A percentile compares a stretch with the other conserved stretches of the same genome.
phyloP scores from a whole-genome alignment of 1,140 invertebrate species.

The Leptopilina clavipes region DNA sequence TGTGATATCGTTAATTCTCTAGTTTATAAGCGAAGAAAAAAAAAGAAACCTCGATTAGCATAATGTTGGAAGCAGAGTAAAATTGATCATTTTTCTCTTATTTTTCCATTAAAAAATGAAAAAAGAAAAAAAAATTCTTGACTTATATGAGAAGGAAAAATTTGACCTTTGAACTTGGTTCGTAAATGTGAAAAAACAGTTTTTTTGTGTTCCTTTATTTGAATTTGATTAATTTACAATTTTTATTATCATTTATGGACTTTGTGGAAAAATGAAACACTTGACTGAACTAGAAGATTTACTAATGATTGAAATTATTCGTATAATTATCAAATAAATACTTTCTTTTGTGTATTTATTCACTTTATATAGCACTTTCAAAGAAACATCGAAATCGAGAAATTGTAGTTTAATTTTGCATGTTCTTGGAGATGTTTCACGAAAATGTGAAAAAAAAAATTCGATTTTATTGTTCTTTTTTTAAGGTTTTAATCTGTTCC shows the following conservation, averaged over 20 bases:
- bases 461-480: neutral
- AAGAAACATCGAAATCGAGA: neutral
- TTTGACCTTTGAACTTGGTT: neutral
- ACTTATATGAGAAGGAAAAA: neutral
- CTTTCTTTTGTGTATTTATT: constrained; percentile 23
- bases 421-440: neutral
- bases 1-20: constrained; percentile 67
- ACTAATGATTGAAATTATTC: neutral
- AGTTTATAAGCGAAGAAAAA: constrained; percentile 54
- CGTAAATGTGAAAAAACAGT: neutral
- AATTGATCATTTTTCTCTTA: constrained; percentile 45
- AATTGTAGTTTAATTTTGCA: neutral
- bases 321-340: constrained; percentile 12
- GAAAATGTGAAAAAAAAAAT: neutral
- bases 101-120: neutral
- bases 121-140: neutral
- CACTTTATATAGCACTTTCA: neutral
- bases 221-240: neutral
- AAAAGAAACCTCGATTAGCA: constrained; percentile 46
- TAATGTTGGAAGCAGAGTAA: constrained; percentile 48
- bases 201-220: neutral
- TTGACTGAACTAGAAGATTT: constrained; percentile 19
- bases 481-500: neutral
- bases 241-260: neutral
- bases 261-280: neutral